A percentile compares a stretch with the other conserved stretches of the same genome.
phyloP scores from a whole-genome alignment of 2,113 vertebrate species.

The Dromiciops gliroides region DNA sequence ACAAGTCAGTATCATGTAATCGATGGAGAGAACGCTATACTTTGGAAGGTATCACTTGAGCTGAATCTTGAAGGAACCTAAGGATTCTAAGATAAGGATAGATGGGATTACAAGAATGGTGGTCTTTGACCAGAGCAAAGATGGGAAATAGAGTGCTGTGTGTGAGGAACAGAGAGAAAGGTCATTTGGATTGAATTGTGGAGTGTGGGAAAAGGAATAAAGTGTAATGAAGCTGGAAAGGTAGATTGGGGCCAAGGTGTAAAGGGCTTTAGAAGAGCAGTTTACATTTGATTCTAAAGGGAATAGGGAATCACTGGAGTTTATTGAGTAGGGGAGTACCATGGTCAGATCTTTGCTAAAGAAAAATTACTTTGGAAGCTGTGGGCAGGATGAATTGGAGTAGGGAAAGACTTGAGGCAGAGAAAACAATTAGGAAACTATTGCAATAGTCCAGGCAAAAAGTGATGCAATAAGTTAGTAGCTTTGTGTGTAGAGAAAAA shows the following conservation, averaged over 20 bases:
- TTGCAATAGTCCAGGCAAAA: background rate
- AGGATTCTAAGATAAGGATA: background rate
- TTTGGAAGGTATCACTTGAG: background rate
- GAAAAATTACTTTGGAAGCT: background rate
- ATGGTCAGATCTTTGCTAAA: background rate
- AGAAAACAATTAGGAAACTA: background rate
- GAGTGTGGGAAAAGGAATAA: background rate
- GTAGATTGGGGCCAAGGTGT: background rate
- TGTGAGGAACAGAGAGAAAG: background rate
- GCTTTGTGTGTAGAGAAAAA: background rate
- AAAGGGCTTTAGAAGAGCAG: background rate
- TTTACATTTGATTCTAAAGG: background rate
- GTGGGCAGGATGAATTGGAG: background rate
- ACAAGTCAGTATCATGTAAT: background rate
- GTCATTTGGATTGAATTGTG: background rate
- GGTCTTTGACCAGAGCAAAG: background rate
- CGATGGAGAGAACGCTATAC: background rate
- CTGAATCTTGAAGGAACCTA: background rate
- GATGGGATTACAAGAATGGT: background rate
- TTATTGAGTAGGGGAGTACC: background rate
- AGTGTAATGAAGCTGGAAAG: background rate
- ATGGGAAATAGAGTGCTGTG: background rate
- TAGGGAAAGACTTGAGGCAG: background rate
- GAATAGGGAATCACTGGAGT: background rate
- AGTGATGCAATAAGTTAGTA: background rate